Conservation (phyloP, 2,113 vertebrate genomes). For the Mormyrus lacerda region DNA sequence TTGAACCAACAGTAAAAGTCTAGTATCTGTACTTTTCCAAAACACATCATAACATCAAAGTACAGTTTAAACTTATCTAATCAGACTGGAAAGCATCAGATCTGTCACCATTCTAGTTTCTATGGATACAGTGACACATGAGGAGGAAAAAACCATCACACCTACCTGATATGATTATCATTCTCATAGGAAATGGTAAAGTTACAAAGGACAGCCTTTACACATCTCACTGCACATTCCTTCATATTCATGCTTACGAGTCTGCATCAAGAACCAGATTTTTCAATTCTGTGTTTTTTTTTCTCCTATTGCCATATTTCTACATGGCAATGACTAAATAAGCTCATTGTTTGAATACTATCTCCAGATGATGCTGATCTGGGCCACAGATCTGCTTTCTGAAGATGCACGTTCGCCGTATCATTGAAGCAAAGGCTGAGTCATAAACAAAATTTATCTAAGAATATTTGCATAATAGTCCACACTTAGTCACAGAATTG, state of each 20-base stretch:
- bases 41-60: not conserved
- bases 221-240: not conserved
- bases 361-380: not conserved
- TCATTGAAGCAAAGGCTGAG: not conserved
- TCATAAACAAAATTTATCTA: not conserved
- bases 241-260: not conserved
- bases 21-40: not conserved
- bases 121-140: constrained; percentile 13
- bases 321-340: not conserved
- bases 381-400: not conserved
- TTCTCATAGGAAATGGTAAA: not conserved
- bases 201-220: not conserved
- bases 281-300: not conserved
- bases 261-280: not conserved
- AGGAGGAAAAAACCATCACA: not conserved
- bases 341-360: not conserved
- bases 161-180: not conserved
- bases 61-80: not conserved
- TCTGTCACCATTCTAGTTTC: not conserved
- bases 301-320: not conserved
- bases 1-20: not conserved
- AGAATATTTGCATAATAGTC: constrained; percentile 3
- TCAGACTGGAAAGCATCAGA: not conserved
- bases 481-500: not conserved
- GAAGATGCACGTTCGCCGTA: not conserved